These are phyloP conservation scores for Potamilus streckersoni DNA, from an alignment of 1,140 invertebrate species.

Conservation along the genomic window DNA sequence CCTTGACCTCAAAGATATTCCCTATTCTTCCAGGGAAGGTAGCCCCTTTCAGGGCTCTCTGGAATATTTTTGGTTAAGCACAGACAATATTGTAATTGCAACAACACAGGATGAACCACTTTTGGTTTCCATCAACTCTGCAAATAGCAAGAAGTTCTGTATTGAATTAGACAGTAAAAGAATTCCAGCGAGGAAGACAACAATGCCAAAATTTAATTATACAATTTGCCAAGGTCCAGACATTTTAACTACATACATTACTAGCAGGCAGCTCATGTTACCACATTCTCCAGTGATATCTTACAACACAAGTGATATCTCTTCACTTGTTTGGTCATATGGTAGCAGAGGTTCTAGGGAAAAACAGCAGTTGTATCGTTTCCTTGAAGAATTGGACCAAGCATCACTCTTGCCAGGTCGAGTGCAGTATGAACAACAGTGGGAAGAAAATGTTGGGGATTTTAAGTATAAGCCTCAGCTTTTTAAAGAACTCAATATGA, in stretches of 20 bases:
- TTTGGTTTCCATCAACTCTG: constrained; percentile 30
- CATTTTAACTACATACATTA: constrained; percentile 33
- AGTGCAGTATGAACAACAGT: constrained; percentile 79
- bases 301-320: constrained; percentile 20
- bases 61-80: constrained; percentile 50
- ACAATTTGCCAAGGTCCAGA: constrained; percentile 38
- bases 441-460: constrained; percentile 89
- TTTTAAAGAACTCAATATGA: constrained; percentile 75
- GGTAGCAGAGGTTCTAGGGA: not conserved
- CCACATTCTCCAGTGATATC: constrained; percentile 15
- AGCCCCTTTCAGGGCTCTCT: constrained; percentile 19
- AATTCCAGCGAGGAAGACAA: not conserved
- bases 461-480: constrained; percentile 77
- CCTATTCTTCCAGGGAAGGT: constrained; percentile 10
- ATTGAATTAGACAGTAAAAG: constrained; percentile 12
- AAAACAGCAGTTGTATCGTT: constrained; percentile 14
- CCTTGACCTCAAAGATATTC: constrained; percentile 1
- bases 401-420: constrained; percentile 15
- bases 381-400: constrained; percentile 68
- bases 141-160: constrained; percentile 20
- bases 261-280: constrained; percentile 26
- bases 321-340: constrained; percentile 26
- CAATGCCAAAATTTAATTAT: constrained; percentile 29
- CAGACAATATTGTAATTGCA: constrained; percentile 45
- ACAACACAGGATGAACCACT: constrained; percentile 40